Evolutionary conservation across 2,113 vertebrate species (phyloP), one percentile per base, ranked within the genome.

Genomic region (Anoplopoma fimbria): DNA sequence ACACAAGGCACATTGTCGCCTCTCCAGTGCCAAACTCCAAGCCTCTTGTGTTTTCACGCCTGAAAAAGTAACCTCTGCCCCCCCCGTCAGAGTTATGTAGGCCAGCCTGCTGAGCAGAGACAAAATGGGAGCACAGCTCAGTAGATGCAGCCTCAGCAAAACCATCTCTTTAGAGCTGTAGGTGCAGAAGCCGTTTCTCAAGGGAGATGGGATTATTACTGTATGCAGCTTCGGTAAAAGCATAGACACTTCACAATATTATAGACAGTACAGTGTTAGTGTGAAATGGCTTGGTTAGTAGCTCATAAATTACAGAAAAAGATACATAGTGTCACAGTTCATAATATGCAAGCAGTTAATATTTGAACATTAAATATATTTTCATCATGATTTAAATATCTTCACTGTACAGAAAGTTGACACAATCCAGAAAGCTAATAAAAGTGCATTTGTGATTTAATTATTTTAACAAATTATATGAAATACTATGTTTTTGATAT

Each of bases 1-100:
- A 90, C 81, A 89, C 80, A 86, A 91, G 88, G 90, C 89, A 88
- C 90, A 65, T 69, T 60, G 82, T 79, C 27, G 15, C 57, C 2
- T 77, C 60, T 84, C 70, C 42, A 4, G 51, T 77, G 75, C 71
- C 78, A 80, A 82, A 82, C 75, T 82, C 67, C 40, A 4, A 69
- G 82, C 58, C 55, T 72, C 57, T 72, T 76, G 68, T 88, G 80
- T 10, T 27, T 85, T 82, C 82, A 87, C 47, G 85, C 77, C 81
- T 91, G 88, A 85, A 4, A 58, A 76, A 53, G 31, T 47, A 25
- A 75, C 84, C 81, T 82, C 79, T 0, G 79, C 8, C 55, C 55
- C 72, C 72, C 65, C 80, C 78, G 83, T 90, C 79, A 84, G 64
- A 77, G 69, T 78, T 79, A 88, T 87, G 79, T 86, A 87, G 91